Conservation (phyloP, 1,140 invertebrate genomes). For the Idris sp. region DNA sequence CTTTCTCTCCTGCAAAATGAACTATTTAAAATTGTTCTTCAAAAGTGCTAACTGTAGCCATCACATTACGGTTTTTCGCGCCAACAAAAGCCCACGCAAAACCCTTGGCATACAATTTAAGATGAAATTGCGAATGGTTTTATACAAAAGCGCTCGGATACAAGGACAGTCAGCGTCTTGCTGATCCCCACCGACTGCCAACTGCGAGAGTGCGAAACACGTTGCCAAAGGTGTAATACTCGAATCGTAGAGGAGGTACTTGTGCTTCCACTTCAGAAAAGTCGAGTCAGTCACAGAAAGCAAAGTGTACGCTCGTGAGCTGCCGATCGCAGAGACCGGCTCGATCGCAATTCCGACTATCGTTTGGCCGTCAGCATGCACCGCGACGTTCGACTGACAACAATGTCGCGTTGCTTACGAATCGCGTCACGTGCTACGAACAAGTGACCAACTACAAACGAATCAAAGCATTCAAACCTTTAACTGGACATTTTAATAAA, state of each 20-base stretch:
- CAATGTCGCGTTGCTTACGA: constrained; percentile 17
- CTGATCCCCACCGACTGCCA: constrained; percentile 34
- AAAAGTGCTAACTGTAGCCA: too few relatives aligned
- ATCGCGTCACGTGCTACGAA: constrained; percentile 15
- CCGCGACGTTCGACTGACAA: constrained; percentile 47
- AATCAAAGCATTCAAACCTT: too few relatives aligned
- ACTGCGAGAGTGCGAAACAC: constrained; percentile 55
- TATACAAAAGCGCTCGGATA: constrained; percentile 9
- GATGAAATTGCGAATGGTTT: constrained; percentile 29
- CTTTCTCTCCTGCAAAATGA: too few relatives aligned
- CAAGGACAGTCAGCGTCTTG: constrained; percentile 58
- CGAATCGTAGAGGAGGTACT: constrained; percentile 54
- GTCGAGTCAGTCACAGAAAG: constrained; percentile 54
- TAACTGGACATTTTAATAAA: too few relatives aligned
- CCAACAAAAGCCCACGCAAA: constrained; percentile 32
- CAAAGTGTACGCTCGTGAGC: constrained; percentile 33
- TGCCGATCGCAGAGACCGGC: constrained; percentile 44
- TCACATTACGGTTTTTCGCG: constrained; percentile 4
- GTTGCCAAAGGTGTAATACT: constrained; percentile 59
- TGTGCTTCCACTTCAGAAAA: constrained; percentile 56
- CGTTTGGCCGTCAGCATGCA: constrained; percentile 21
- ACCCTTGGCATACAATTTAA: constrained; percentile 48
- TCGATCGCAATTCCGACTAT: constrained; percentile 5
- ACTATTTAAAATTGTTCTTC: too few relatives aligned
- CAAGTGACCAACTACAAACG: too few relatives aligned